These are phyloP conservation scores for Diorhabda carinulata DNA, from an alignment of 1,140 invertebrate species.

Conservation along the genomic window DNA sequence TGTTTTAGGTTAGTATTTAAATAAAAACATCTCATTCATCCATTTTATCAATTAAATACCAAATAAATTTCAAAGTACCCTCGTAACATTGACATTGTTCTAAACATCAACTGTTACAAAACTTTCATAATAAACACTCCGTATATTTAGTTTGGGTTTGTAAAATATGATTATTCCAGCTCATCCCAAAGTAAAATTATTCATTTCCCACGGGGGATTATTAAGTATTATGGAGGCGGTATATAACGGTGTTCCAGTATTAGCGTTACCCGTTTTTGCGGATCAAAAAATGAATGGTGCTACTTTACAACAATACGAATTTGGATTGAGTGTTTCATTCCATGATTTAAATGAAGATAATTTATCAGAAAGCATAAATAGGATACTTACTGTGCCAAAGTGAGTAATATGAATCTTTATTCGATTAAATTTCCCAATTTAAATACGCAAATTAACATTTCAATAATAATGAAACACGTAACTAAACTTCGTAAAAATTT, in stretches of 20 bases:
- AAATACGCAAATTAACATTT: too few species aligned
- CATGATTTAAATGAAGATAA: slow-evolving; percentile 19
- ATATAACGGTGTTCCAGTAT: slow-evolving; percentile 50
- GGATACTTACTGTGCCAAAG: slow-evolving; percentile 22
- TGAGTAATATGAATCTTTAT: slow-evolving; percentile 6
- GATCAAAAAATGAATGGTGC: slow-evolving; percentile 37
- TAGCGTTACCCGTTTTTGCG: slow-evolving; percentile 43
- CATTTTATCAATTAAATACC: too few species aligned
- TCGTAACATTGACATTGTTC: too few species aligned
- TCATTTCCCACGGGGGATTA: slow-evolving; percentile 28
- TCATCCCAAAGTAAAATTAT: slow-evolving; percentile 28
- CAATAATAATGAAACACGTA: too few species aligned
- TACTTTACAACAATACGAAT: slow-evolving; percentile 30
- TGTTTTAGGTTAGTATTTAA: slow-evolving; percentile 53
- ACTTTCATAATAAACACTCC: too few species aligned
- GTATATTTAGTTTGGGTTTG: too few species aligned
- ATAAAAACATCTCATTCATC: too few species aligned
- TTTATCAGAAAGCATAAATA: slow-evolving; percentile 16
- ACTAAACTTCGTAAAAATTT: too few species aligned
- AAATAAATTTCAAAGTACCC: too few species aligned
- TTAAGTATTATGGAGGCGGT: slow-evolving; percentile 45
- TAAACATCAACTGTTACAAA: too few species aligned
- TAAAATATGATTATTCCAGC: slow-evolving; percentile 18
- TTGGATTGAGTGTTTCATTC: slow-evolving; percentile 16
- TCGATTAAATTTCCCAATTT: too few species aligned